Conservation (phyloP, 1,140 invertebrate genomes). For the Bactericera cockerelli region DNA sequence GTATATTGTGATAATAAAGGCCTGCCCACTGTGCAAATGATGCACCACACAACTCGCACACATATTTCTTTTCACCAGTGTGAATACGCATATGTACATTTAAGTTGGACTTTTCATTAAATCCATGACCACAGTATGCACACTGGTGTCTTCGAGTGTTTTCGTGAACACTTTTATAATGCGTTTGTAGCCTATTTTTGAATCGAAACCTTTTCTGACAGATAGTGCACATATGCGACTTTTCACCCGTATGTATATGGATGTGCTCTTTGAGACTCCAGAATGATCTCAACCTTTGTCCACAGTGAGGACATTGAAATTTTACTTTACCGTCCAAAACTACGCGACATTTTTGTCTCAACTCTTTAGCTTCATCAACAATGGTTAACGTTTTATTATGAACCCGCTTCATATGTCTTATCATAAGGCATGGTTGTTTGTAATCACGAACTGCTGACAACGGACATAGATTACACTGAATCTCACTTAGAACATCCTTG, state of each 20-base stretch:
- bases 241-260: slow-evolving; percentile 26
- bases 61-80: slow-evolving; percentile 46
- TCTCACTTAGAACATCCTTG: not conserved
- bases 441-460: not conserved
- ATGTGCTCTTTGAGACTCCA: slow-evolving; percentile 19
- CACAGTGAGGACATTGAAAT: slow-evolving; percentile 12
- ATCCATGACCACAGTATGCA: not conserved
- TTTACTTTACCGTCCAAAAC: not conserved
- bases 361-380: not conserved
- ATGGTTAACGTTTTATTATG: not conserved
- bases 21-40: slow-evolving; percentile 5
- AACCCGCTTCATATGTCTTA: not conserved
- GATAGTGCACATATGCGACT: slow-evolving; percentile 22
- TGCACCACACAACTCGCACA: slow-evolving; percentile 40
- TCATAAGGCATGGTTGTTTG: not conserved
- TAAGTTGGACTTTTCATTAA: slow-evolving; percentile 37
- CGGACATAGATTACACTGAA: not conserved
- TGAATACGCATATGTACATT: slow-evolving; percentile 58
- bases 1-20: slow-evolving; percentile 5
- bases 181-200: not conserved
- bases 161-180: not conserved
- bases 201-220: slow-evolving; percentile 22
- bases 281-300: not conserved
- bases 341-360: not conserved
- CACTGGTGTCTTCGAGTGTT: not conserved